Base-by-base conservation (phyloP, 2,113 vertebrate genomes). In the Gymnocephalus cernua region DNA sequence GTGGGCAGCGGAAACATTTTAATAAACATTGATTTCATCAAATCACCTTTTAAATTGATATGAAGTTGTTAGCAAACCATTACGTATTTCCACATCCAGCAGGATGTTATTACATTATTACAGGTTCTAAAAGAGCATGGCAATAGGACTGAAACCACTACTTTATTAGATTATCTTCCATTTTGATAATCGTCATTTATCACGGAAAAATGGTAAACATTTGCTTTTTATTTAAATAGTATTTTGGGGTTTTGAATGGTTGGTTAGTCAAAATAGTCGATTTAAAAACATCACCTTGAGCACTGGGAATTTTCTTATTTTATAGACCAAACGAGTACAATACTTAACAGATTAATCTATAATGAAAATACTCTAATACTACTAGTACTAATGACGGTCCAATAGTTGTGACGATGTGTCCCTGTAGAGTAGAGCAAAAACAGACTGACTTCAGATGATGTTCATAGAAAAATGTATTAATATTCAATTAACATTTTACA, bases 401-500 rank as follows among this genome's bases (percentile, higher is more conserved):
- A 23, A 19, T 13, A 32, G 4, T 1, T 15, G 67, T 56, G 5
- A 6, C 8, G 62, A 53, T 8, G 14, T 23, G 3, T 32, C 32
- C 6, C 21, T 45, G 41, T 2, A 81, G 12, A 65, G 63, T 1
- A 73, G n/a, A 65, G n/a, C 0, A 29, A 47, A 50, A 51, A 29
- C 8, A 51, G 25, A 67, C 18, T 16, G 10, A 35, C 67, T 6
- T 27, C 65, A 68, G 25, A n/a, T 29, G 16, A 63, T 21, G 29
- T 68, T 83, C 51, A 70, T 65, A 83, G 23, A 83, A 86, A 88
- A 83, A 58, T 76, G 38, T 68, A 65, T 89, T 73, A 27, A 79
- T 58, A 80, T 87, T 90, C 77, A 89, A 68, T 90, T 63, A 44
- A 4, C 68, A 75, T 81, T 90, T 87, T 65, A 83, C 72, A 89